phyloP scores from a whole-genome alignment of 2,113 vertebrate species.

The Halcyon malimbica region DNA sequence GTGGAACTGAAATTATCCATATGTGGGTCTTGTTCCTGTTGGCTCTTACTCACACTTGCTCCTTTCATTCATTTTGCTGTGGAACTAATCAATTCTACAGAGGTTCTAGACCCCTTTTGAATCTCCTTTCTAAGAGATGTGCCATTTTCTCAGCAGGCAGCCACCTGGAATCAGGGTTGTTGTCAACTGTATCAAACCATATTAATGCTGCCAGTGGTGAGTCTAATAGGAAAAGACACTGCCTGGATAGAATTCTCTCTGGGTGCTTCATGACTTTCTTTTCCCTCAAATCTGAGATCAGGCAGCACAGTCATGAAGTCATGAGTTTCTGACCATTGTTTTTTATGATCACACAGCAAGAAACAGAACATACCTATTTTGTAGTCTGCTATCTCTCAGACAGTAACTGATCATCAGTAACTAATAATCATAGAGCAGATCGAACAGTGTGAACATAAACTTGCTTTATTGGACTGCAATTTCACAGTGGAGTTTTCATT shows the following conservation, averaged over 20 bases:
- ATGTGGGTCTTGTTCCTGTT: background rate
- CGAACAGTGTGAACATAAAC: background rate
- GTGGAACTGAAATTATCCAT: background rate
- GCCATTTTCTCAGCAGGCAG: background rate
- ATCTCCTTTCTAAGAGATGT: background rate
- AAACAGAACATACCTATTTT: background rate
- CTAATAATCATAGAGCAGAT: background rate
- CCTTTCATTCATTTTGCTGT: background rate
- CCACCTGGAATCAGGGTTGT: rapidly evolving
- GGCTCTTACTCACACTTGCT: background rate
- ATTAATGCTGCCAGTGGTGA: background rate
- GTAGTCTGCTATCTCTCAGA: background rate
- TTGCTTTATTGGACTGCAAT: background rate
- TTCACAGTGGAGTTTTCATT: background rate
- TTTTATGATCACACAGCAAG: background rate
- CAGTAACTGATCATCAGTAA: background rate
- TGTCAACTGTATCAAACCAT: background rate
- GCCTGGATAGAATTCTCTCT: background rate
- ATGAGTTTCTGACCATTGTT: background rate
- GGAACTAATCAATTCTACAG: background rate
- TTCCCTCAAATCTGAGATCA: background rate
- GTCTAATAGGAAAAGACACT: background rate
- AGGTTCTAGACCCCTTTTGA: background rate
- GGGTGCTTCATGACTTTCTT: background rate
- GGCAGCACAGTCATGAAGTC: background rate